Base-by-base conservation (phyloP, 2,113 vertebrate species). In the Coturnix japonica region DNA sequence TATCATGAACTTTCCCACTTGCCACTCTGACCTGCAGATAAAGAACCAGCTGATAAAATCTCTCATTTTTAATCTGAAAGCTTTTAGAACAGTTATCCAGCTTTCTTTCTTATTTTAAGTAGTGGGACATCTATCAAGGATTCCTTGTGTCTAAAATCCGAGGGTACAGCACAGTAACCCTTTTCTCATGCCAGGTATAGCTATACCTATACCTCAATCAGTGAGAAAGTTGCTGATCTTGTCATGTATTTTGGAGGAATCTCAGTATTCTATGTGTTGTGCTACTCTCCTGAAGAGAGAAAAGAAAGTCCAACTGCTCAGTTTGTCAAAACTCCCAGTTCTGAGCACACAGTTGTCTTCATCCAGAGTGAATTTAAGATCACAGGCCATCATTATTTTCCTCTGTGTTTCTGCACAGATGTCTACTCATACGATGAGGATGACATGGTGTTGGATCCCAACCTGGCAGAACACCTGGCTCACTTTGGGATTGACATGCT, bases 401-500 rank as follows among this genome's bases (percentile, higher is more conserved):
- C 47, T 78, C 57, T 78, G 7, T 92, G 31, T 94, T 90, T 54
- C 26, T 72, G 18, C 67, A 1, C 69, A 99, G 99, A 99, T 30
- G 99, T 99, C 59, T 99, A 99, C 90, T 99, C 99, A 6, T 99
- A 99, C 0, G 99, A 99, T 1, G 99, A 99, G 86, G 99, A 99
- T 54, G 99, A 99, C 90, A 99, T 99, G 99, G 99, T 99, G 8
- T 96, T 99, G 91, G 99, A 99, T 95, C 98, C 98, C 56, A 99
- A 98, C 96, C 97, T 99, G 73, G 98, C 99, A 9, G 99, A 99
- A 81, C 99, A 99, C 64, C 96, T 99, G 15, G 60, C 98, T 89
- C 99, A 99, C 95, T 99, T 99, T 86, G 99, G 99, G 61, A 99
- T 99, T 11, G 97, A 99, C 97, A 99, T 99, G 99, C 98, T 99